Conservation (phyloP, 2,888 invertebrate genomes). For the Pheosia tremula region DNA sequence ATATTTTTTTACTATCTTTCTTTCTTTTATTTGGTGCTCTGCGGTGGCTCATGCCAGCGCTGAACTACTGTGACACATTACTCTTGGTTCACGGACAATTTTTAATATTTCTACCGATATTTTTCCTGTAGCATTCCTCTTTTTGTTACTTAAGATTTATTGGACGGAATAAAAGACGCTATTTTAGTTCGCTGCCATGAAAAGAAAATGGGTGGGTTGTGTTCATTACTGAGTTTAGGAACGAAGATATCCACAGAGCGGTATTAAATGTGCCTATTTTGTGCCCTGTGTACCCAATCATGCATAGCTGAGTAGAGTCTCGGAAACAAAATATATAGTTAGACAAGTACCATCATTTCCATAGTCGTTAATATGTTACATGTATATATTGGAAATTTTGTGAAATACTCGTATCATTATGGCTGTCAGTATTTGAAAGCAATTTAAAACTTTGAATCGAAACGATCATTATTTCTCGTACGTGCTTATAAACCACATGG, state of each 20-base stretch:
- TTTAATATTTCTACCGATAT: constrained; percentile 37
- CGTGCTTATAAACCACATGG: not conserved
- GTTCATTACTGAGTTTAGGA: not conserved
- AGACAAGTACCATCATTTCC: too few species aligned
- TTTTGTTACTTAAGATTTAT: constrained; percentile 37
- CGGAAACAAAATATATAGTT: too few species aligned
- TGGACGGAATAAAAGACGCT: constrained; percentile 1
- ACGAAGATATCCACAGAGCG: not conserved
- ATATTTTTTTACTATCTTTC: constrained; percentile 35
- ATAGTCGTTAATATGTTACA: too few species aligned
- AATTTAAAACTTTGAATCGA: not conserved
- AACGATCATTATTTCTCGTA: not conserved
- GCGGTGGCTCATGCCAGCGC: constrained; percentile 39
- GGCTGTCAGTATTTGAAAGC: not conserved
- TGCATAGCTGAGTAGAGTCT: too few species aligned
- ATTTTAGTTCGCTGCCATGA: not conserved
- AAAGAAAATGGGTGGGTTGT: not conserved
- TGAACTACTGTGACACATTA: constrained; percentile 44
- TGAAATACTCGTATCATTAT: not conserved
- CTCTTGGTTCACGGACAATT: constrained; percentile 36
- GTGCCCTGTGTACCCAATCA: too few species aligned
- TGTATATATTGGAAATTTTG: not conserved
- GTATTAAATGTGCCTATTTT: too few species aligned
- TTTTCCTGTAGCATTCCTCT: constrained; percentile 32
- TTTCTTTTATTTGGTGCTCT: constrained; percentile 36